Conservation (phyloP, 1,140 invertebrate genomes). For the Hypsibius dujardini region DNA sequence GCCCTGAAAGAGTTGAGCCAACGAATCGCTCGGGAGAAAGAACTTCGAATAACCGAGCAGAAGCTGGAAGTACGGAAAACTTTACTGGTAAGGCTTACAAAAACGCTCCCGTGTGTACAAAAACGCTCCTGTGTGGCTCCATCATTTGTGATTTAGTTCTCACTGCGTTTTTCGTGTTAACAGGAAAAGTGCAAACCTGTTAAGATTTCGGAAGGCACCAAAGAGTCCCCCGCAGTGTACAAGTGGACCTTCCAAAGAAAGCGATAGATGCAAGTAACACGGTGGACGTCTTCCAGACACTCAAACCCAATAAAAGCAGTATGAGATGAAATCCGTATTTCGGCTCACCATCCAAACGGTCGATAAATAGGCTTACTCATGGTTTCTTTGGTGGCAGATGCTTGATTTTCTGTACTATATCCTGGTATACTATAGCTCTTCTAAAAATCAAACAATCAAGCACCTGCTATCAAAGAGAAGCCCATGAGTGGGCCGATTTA, state of each 20-base stretch:
- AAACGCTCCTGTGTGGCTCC: too few species aligned
- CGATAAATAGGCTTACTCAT: not conserved
- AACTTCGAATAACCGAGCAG: conserved; percentile 57
- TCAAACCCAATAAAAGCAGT: not conserved
- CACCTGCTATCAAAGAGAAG: too few species aligned
- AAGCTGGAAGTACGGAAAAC: conserved; percentile 62
- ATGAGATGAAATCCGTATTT: too few species aligned
- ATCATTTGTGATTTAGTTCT: too few species aligned
- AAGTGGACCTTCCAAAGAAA: conserved; percentile 70
- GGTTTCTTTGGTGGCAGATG: too few species aligned
- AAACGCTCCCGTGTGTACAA: too few species aligned
- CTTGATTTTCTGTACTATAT: too few species aligned
- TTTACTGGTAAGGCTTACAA: conserved; percentile 12
- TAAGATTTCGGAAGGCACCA: conserved; percentile 45
- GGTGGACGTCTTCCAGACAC: too few species aligned
- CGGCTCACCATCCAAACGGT: not conserved
- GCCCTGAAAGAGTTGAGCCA: conserved; percentile 46
- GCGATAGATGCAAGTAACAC: conserved; percentile 34
- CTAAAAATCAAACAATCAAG: too few species aligned
- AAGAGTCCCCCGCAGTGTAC: conserved; percentile 55
- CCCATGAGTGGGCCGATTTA: too few species aligned
- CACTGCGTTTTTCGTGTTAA: conserved; percentile 25
- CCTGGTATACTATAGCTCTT: too few species aligned
- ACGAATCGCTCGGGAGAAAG: conserved; percentile 58
- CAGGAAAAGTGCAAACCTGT: conserved; percentile 44